These are phyloP conservation scores for Nerophis ophidion DNA, from an alignment of 2,113 vertebrate genomes.

Conservation along the genomic window DNA sequence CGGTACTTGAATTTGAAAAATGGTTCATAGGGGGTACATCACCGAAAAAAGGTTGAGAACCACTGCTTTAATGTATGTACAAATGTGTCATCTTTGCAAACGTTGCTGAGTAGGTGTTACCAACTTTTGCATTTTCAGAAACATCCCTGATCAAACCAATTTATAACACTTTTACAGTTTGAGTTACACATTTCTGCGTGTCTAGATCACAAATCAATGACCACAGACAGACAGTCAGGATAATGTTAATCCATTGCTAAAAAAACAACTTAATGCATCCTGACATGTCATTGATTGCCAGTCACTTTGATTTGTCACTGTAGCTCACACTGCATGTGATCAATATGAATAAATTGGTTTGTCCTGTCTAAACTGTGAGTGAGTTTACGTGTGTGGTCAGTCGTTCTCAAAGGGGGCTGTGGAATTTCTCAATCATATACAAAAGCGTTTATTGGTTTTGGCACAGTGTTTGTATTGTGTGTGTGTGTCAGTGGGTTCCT, in stretches of 20 bases:
- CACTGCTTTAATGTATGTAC: too few species aligned
- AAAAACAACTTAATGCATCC: neutral
- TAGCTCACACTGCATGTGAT: neutral
- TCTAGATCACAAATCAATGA: neutral
- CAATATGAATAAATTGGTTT: neutral
- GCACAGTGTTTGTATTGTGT: constrained; percentile 19
- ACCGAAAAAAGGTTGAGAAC: too few species aligned
- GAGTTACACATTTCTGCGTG: neutral
- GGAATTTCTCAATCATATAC: constrained; percentile 50
- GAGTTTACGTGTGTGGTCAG: constrained; percentile 20
- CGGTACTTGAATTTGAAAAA: too few species aligned
- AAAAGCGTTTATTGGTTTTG: constrained; percentile 45
- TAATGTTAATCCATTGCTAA: too few species aligned
- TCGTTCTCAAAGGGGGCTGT: constrained; percentile 26
- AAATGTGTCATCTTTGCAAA: too few species aligned
- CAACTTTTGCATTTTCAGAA: neutral
- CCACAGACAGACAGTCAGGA: neutral
- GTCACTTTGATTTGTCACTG: neutral
- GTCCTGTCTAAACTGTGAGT: constrained; percentile 10
- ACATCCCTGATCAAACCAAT: neutral
- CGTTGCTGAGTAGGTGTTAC: too few species aligned
- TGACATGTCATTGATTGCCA: neutral
- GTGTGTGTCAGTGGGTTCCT: constrained; percentile 18
- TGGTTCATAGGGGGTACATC: too few species aligned
- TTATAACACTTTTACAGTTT: neutral